These are phyloP conservation scores for Hydrochoerus hydrochaeris DNA, from an alignment of 2,113 vertebrate genomes.

Conservation along the genomic window DNA sequence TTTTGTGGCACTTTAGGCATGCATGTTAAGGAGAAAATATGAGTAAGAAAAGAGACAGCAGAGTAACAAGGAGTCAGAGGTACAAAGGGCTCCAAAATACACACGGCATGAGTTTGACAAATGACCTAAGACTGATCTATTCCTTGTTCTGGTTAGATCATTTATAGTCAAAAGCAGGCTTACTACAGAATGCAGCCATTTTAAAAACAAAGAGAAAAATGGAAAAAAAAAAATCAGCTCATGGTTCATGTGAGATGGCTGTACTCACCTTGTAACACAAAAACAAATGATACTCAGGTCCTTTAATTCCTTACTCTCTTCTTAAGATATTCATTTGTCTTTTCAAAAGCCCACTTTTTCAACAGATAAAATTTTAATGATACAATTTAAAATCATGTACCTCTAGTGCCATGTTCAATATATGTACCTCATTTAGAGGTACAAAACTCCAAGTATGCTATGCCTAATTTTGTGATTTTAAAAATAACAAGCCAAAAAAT, in stretches of 20 bases:
- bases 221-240: not conserved
- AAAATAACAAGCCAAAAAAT: constrained; percentile 46
- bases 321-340: not conserved
- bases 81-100: not conserved
- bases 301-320: not conserved
- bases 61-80: not conserved
- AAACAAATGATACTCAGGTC: not conserved
- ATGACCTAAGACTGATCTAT: not conserved
- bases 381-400: constrained; percentile 3
- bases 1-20: not conserved
- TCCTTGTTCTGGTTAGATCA: not conserved
- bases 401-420: not conserved
- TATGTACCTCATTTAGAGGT: not conserved
- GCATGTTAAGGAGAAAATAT: not conserved
- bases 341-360: not conserved
- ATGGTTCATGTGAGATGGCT: not conserved
- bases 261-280: not conserved
- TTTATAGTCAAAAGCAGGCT: not conserved
- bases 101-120: not conserved
- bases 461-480: constrained; percentile 3
- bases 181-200: not conserved
- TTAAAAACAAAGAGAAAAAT: not conserved
- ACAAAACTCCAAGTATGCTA: not conserved
- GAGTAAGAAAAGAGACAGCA: not conserved
- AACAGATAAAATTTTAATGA: not conserved